Base-by-base conservation (phyloP, 2,113 vertebrate species). In the Catharus fuscescens region DNA sequence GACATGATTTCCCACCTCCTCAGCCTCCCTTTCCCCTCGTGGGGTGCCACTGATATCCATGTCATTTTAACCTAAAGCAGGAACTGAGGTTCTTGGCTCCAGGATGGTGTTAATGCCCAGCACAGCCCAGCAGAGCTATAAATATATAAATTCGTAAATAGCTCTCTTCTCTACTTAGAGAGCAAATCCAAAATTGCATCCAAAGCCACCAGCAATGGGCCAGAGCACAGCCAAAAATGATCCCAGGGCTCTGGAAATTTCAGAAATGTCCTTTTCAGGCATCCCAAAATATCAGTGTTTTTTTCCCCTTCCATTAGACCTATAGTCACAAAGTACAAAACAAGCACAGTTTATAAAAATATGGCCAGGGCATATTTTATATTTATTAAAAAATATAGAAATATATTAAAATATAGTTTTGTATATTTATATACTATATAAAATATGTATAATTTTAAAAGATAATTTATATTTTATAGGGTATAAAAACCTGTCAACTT, bases 141-240 rank as follows among this genome's bases (percentile, higher is more conserved):
- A 76, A 82, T 38, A 28, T 10, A 56, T 42, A 59, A 82, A 79
- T 18, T 18, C 26, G 25, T 14, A 50, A 50, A 79, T 12, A 26
- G 16, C n/a, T 89, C 13, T 3, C 31, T 64, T 47, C 65, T 78
- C 19, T 18, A 10, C 34, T 50, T 29, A 59, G 26, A 50, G 1
- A 92, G 14, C 48, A 64, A 88, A 70, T 34, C 59, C 52, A 20
- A 36, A 67, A 62, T 3, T 31, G 17, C 42, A 54, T 64, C 72
- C 72, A 48, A 64, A 89, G 44, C 32, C 67, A 31, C 34, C 18
- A 79, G 47, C 61, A 71, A 9, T 0, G 12, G 59, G 40, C 38
- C 1, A 3, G 53, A 74, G 17, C 0, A 14, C 0, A 8, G 15
- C 40, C 7, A 1, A 3, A 20, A 50, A 14, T 5, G 14, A 38